A percentile compares a stretch with the other conserved stretches of the same genome.
Conservation (phyloP, 2,888 invertebrate genomes). For the Melitaea athalia region DNA sequence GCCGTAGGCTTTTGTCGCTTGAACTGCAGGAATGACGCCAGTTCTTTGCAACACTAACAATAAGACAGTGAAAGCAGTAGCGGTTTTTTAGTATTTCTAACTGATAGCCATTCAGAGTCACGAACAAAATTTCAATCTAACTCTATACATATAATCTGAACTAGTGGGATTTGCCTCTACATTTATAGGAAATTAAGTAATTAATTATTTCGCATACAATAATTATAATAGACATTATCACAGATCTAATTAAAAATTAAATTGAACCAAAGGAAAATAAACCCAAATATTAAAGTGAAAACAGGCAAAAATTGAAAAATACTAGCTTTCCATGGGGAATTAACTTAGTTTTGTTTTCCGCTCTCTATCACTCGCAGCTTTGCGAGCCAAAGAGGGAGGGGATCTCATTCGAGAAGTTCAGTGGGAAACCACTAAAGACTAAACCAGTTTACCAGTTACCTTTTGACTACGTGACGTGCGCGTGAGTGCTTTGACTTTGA, state of each 20-base stretch:
- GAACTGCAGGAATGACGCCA: constrained; percentile 25
- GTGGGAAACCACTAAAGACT: too few relatives aligned
- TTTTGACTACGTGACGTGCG: constrained; percentile 39
- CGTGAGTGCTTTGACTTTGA: constrained; percentile 37
- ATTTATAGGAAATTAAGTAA: too few relatives aligned
- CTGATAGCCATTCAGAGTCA: too few relatives aligned
- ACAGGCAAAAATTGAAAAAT: neutral
- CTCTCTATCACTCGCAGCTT: constrained; percentile 33
- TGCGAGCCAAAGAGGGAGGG: constrained; percentile 42
- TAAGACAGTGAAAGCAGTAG: constrained; percentile 14
- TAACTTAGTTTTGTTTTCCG: constrained; percentile 29
- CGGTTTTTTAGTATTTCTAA: constrained; percentile 13
- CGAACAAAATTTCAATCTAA: too few relatives aligned
- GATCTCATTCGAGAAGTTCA: constrained; percentile 44
- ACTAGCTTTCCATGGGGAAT: neutral
- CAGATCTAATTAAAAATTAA: too few relatives aligned
- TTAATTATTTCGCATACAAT: too few relatives aligned
- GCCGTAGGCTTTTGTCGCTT: constrained; percentile 31
- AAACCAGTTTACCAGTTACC: too few relatives aligned
- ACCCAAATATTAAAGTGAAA: too few relatives aligned
- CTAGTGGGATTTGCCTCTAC: too few relatives aligned
- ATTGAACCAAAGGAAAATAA: too few relatives aligned
- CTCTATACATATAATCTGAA: too few relatives aligned
- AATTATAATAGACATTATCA: too few relatives aligned
- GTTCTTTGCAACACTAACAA: constrained; percentile 13